Base-by-base conservation (phyloP, 2,113 vertebrate genomes). In the Hiodon tergisus region DNA sequence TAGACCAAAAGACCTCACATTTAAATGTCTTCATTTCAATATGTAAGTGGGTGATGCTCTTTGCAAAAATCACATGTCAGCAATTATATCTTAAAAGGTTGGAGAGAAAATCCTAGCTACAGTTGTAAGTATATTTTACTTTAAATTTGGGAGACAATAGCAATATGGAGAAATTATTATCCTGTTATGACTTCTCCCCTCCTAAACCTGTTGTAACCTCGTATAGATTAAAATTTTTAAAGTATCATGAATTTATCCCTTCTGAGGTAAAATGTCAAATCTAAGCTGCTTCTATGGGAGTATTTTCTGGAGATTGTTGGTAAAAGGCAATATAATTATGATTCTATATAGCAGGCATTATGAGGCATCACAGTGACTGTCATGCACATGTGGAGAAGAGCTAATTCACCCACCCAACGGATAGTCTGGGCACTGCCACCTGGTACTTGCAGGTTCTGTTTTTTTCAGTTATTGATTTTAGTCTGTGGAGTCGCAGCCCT, bases 21-120 rank as follows among this genome's bases (percentile, higher is more conserved):
- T 71, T 65, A 76, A 76, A 76, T 71, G 75, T 76, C 75, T 71
- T 63, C 60, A 71, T 76, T 76, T 54, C 67, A 63, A 58, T 31
- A 6, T 58, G 65, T 63, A 75, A 68, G 55, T 67, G 74, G 74
- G 67, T 75, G 75, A 71, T 68, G 71, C 50, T 68, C n/a, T 65
- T 16, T 62, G 59, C 67, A 65, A 68, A 70, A 76, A 71, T 71
- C 52, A 76, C 70, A 71, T 76, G 71, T 76, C 75, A 70, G 68
- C 59, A 6, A 5, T 11, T 16, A 60, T 61, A 58, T 47, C 2
- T 57, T 61, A 76, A 69, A 62, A 69, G 55, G 67, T 52, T 59
- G 4, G 11, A 9, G 57, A 53, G 31, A 75, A 61, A 55, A 68
- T 62, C 54, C 9, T 14, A 9, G 74, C 74, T 61, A 46, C 62